Percentiles rank a stretch among this genome's conserved stretches.
Evolutionary conservation across 2,888 invertebrate species (phyloP).

Genomic region (Tiliacea aurago): DNA sequence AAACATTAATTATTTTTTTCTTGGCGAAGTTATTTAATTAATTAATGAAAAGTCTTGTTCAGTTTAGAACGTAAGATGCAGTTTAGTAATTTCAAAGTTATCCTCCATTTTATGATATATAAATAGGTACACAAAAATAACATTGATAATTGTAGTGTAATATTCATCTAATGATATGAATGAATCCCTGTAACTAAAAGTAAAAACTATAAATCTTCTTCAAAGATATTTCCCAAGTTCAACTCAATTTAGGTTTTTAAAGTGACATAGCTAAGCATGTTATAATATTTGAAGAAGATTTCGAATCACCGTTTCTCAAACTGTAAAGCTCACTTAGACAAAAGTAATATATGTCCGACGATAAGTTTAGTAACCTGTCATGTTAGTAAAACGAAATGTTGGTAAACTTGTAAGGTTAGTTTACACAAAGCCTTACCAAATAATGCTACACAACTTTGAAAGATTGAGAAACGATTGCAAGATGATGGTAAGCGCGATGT

Average conservation of each 20-base stretch:
- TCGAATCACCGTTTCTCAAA: conserved; percentile 45
- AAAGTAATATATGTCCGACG: background rate
- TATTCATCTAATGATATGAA: conserved; percentile 45
- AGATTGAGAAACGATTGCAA: conserved; percentile 44
- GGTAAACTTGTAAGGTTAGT: background rate
- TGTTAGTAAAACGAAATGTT: conserved; percentile 12
- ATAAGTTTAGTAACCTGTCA: background rate
- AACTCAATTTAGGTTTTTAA: background rate
- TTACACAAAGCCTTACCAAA: background rate
- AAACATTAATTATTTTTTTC: background rate
- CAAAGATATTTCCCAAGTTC: conserved; percentile 19
- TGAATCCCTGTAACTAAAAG: conserved; percentile 25
- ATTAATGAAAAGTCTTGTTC: background rate
- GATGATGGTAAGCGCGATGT: conserved; percentile 61
- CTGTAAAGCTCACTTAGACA: conserved; percentile 19
- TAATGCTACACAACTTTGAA: conserved; percentile 3
- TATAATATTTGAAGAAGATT: conserved; percentile 54
- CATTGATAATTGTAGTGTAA: conserved; percentile 21
- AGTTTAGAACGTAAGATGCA: background rate
- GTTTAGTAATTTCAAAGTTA: conserved; percentile 40
- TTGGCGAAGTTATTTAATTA: background rate
- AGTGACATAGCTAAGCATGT: background rate
- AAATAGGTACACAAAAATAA: conserved; percentile 37
- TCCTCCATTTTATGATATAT: conserved; percentile 9
- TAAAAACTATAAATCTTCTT: conserved; percentile 42